A percentile compares a stretch with the other conserved stretches of the same genome.
Evolutionary conservation across 2,797 vertebrate species (phyloP).

Genomic region (Pangasius macronema): DNA sequence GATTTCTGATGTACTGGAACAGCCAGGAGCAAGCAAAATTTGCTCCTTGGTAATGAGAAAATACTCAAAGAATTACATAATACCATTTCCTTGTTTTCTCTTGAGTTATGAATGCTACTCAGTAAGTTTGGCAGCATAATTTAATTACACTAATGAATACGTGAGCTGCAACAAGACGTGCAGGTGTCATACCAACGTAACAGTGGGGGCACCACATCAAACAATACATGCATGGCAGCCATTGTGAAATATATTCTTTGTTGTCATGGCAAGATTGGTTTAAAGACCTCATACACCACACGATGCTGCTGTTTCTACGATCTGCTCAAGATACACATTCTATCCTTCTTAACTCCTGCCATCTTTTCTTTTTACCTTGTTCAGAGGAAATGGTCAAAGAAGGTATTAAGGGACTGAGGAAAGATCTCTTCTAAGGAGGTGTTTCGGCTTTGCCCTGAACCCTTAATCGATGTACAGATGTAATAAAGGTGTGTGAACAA

Average conservation of each 20-base stretch:
- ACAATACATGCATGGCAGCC: not conserved
- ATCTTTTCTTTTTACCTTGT: not conserved
- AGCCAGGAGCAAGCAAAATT: not conserved
- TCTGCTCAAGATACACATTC: not conserved
- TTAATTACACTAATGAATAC: not conserved
- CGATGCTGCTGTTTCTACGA: too few species aligned
- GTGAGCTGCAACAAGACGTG: not conserved
- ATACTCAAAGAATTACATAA: not conserved
- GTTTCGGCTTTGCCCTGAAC: not conserved
- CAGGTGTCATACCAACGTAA: not conserved
- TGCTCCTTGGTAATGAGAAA: not conserved
- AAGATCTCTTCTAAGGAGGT: not conserved
- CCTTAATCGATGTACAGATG: not conserved
- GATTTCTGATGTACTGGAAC: not conserved
- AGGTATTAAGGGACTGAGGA: not conserved
- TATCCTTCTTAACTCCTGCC: not conserved
- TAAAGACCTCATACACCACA: not conserved
- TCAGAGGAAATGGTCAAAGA: not conserved
- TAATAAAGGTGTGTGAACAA: not conserved
- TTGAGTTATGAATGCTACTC: not conserved
- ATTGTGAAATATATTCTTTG: not conserved
- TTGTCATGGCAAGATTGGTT: not conserved
- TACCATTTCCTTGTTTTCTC: not conserved
- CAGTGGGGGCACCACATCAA: not conserved
- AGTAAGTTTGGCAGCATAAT: not conserved